Conservation (phyloP, 2,113 vertebrate species). For the Hyperopisus bebe region DNA sequence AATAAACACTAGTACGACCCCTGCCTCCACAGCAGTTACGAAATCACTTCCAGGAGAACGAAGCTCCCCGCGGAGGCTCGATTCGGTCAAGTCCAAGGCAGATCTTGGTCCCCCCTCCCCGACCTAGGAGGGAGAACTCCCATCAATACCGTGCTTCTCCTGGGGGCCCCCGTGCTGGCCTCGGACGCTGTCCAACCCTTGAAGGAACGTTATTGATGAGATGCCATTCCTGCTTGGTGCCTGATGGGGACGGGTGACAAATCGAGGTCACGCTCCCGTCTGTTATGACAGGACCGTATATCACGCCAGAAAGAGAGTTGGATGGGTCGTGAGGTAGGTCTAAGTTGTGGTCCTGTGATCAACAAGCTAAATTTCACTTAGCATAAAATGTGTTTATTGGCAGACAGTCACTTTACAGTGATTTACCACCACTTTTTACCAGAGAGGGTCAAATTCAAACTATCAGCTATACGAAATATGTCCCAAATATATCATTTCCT, state of each 20-base stretch:
- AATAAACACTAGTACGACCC: background rate
- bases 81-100: background rate
- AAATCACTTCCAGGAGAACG: background rate
- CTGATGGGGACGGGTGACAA: slow-evolving; percentile 30
- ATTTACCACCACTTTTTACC: background rate
- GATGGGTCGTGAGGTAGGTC: background rate
- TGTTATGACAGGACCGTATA: slow-evolving; percentile 22
- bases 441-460: background rate
- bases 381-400: background rate
- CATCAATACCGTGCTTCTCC: background rate
- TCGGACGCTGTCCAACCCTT: slow-evolving; percentile 18
- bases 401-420: background rate
- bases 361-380: background rate
- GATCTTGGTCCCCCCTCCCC: background rate
- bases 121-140: background rate
- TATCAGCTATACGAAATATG: background rate
- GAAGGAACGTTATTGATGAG: slow-evolving; percentile 40
- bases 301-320: background rate
- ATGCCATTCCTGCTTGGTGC: slow-evolving; percentile 25
- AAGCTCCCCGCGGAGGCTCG: background rate
- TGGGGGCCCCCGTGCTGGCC: background rate
- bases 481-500: background rate
- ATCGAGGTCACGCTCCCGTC: slow-evolving; percentile 39
- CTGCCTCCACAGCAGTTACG: background rate
- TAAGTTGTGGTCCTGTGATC: background rate